phyloP scores from a whole-genome alignment of 2,888 invertebrate genomes.

The Temnothorax rugatulus region DNA sequence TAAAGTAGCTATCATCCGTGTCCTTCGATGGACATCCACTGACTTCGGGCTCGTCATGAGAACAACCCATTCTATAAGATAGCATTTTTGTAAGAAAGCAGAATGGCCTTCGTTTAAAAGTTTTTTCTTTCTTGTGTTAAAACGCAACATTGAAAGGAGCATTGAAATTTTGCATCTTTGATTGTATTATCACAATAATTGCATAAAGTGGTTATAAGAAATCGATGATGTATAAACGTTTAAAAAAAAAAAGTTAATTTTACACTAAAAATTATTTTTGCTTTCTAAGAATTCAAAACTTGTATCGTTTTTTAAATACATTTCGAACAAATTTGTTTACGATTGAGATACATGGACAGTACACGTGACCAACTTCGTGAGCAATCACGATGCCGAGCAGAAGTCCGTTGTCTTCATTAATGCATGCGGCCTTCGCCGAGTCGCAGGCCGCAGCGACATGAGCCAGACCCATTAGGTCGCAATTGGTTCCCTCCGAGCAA shows the following conservation, averaged over 20 bases:
- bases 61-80: constrained; percentile 92
- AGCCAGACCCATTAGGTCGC: constrained; percentile 94
- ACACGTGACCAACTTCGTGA: constrained; percentile 97
- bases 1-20: constrained; percentile 87
- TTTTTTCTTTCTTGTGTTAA: not conserved
- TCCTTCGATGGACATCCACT: constrained; percentile 91
- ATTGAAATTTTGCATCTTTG: not conserved
- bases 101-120: not conserved
- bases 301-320: not conserved
- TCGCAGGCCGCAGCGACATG: constrained; percentile 97
- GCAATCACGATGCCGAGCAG: constrained; percentile 95
- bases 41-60: constrained; percentile 94
- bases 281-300: not conserved
- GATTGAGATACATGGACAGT: constrained; percentile 83
- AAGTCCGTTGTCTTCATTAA: constrained; percentile 96
- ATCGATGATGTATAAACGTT: not conserved
- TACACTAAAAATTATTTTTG: not conserved
- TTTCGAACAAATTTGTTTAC: not conserved
- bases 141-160: not conserved
- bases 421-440: constrained; percentile 93
- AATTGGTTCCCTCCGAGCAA: constrained; percentile 78
- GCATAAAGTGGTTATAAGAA: not conserved
- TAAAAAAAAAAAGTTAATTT: not conserved
- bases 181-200: not conserved
- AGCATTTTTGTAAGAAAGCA: not conserved